Conservation (phyloP, 1,140 invertebrate species). For the Aphaenogaster rudis region DNA sequence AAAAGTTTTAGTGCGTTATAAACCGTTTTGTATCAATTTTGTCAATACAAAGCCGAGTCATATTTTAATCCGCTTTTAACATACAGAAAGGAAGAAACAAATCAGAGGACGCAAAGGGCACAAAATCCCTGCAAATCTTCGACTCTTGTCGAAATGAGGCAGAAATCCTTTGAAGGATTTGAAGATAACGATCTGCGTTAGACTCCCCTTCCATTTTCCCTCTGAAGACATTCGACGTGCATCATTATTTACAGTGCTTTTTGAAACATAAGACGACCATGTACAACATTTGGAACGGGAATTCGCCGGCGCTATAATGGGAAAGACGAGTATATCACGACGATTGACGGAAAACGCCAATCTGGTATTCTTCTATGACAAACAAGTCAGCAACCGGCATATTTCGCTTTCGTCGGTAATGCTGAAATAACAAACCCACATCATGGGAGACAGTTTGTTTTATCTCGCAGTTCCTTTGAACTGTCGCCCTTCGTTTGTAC, state of each 20-base stretch:
- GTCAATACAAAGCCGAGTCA: conserved; percentile 16
- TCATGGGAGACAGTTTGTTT: conserved; percentile 74
- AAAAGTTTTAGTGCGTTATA: not conserved
- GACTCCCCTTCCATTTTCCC: not conserved
- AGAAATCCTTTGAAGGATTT: conserved; percentile 54
- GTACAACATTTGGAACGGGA: conserved; percentile 22
- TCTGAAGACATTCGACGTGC: conserved; percentile 46
- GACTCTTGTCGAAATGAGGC: conserved; percentile 23
- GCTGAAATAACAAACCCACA: conserved; percentile 78
- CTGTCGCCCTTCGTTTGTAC: conserved; percentile 70
- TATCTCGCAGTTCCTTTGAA: conserved; percentile 75
- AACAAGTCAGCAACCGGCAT: conserved; percentile 69
- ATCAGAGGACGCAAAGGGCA: conserved; percentile 32
- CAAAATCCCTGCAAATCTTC: conserved; percentile 46
- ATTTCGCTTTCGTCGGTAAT: conserved; percentile 77
- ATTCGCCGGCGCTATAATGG: conserved; percentile 55
- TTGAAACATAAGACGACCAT: conserved; percentile 47
- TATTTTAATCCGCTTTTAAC: conserved; percentile 21
- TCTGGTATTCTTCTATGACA: conserved; percentile 62
- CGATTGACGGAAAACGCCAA: conserved; percentile 74
- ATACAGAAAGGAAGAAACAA: conserved; percentile 5
- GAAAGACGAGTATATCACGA: conserved; percentile 65
- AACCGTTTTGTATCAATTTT: not conserved
- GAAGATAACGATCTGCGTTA: conserved; percentile 56
- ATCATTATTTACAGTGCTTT: conserved; percentile 61